phyloP scores from a whole-genome alignment of 2,113 vertebrate species.

The Ornithorhynchus anatinus region DNA sequence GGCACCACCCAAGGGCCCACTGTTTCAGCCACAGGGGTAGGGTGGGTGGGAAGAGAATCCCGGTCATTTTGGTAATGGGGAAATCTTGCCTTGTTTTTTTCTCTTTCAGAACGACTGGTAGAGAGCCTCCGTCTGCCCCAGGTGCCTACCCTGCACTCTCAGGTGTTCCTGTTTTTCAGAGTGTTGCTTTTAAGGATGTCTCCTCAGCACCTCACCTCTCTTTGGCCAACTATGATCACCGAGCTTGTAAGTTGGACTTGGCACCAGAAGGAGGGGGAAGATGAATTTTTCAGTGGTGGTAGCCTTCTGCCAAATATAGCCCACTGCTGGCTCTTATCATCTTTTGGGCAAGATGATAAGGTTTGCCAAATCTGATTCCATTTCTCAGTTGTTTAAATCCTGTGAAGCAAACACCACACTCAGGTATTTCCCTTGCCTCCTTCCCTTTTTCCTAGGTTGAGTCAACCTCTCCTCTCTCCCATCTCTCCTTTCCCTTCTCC shows the following conservation, averaged over 20 bases:
- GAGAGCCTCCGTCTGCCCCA: constrained; percentile 97
- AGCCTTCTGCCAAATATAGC: no score
- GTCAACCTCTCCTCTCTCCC: neutral
- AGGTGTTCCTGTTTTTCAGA: constrained; percentile 99
- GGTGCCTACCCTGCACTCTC: constrained; percentile 97
- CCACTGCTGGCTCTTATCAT: no score
- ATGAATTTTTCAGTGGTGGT: no score
- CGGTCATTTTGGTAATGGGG: constrained; percentile 39
- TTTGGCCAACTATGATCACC: constrained; percentile 99
- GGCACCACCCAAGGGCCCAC: no score
- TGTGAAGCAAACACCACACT: neutral
- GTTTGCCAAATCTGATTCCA: neutral
- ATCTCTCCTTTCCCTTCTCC: neutral
- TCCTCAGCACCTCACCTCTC: constrained; percentile 95
- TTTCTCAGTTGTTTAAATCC: neutral
- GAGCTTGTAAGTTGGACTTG: constrained; percentile 84
- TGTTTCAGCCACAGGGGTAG: no score
- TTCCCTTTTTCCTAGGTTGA: neutral
- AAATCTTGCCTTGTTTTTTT: constrained; percentile 32
- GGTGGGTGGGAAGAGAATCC: neutral
- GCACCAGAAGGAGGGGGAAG: neutral
- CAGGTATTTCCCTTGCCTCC: neutral
- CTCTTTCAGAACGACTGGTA: constrained; percentile 91
- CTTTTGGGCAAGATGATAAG: neutral
- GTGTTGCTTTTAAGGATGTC: constrained; percentile 97